These are phyloP conservation scores for Thalassarche chlororhynchos DNA, from an alignment of 2,113 vertebrate genomes.

Conservation along the genomic window DNA sequence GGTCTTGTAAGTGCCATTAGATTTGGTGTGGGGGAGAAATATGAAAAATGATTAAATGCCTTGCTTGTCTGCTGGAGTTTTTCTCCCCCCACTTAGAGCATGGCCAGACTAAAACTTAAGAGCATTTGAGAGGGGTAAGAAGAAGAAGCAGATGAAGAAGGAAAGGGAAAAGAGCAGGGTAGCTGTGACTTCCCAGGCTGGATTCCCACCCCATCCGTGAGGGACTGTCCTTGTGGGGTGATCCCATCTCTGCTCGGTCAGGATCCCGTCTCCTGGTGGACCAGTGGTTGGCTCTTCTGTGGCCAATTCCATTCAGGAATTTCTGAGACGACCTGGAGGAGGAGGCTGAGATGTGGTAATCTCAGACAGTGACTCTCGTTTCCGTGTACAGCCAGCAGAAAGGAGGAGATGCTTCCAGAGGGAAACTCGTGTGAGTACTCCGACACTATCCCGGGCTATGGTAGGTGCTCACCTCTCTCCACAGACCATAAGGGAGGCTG, in stretches of 20 bases:
- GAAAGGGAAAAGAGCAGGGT: not conserved
- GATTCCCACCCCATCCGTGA: not conserved
- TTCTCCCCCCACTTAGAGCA: not conserved
- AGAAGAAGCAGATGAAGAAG: not conserved
- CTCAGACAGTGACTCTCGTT: not conserved
- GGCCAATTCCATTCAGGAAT: not conserved
- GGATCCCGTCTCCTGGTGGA: not conserved
- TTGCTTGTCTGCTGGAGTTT: not conserved
- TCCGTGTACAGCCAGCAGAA: not conserved
- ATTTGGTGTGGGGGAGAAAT: not conserved
- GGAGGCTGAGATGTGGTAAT: not conserved
- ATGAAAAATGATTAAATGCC: not conserved
- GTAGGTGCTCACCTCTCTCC: not conserved
- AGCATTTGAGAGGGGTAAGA: not conserved
- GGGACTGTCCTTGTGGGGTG: not conserved
- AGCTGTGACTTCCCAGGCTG: not conserved
- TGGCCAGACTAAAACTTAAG: not conserved
- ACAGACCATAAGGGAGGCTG: not conserved
- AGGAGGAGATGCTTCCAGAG: not conserved
- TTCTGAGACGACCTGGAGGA: not conserved
- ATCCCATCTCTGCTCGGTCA: not conserved
- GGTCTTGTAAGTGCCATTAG: not conserved
- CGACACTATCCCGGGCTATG: rapidly evolving
- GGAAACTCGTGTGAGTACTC: not conserved
- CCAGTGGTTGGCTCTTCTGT: not conserved